A percentile compares a stretch with the other conserved stretches of the same genome.
phyloP scores from a whole-genome alignment of 2,113 vertebrate genomes.

The Carassius auratus region DNA sequence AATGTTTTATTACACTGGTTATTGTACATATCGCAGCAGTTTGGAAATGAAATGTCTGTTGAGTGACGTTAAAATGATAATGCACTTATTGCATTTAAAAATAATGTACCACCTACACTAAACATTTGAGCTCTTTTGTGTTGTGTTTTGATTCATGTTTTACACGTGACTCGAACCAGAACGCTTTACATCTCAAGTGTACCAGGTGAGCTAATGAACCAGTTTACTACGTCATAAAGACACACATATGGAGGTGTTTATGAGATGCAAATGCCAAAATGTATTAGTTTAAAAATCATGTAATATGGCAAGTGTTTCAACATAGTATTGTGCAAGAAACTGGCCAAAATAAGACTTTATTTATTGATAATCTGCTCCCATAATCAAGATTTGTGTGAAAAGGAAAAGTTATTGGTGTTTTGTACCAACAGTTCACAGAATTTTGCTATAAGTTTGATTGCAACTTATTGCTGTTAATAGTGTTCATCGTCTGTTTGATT shows the following conservation, averaged over 20 bases:
- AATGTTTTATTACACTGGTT: background rate
- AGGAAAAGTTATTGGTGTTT: no score
- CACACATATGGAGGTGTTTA: background rate
- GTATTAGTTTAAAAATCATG: background rate
- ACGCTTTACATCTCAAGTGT: background rate
- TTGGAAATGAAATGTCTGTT: background rate
- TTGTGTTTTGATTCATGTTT: background rate
- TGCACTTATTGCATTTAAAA: no score
- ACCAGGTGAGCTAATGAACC: background rate
- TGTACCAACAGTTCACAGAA: no score
- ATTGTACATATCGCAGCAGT: background rate
- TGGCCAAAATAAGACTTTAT: background rate
- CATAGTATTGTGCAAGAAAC: background rate
- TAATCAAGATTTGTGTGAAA: background rate
- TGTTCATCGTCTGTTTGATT: no score
- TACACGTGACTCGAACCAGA: background rate
- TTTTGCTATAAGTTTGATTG: no score
- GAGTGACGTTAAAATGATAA: no score
- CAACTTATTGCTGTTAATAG: no score
- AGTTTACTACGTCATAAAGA: background rate
- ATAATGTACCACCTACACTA: no score
- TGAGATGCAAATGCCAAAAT: background rate
- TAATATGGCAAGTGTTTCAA: background rate
- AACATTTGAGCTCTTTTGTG: background rate
- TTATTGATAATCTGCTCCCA: background rate